Base-by-base conservation (phyloP, 1,140 invertebrate genomes). In the Procambarus clarkii region DNA sequence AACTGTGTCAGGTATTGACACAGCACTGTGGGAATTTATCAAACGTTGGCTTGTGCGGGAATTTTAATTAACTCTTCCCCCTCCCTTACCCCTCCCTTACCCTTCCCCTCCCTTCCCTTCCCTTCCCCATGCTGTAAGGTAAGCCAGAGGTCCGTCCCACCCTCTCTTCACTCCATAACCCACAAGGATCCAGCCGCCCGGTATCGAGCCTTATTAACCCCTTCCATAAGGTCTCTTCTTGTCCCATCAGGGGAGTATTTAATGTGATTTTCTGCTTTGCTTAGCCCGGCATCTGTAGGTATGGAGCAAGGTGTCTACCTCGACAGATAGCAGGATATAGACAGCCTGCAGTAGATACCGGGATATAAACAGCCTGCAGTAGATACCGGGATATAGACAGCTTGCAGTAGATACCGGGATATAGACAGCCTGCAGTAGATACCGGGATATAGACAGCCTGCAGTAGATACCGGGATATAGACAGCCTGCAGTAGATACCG, bases 61-160 rank as follows among this genome's bases (percentile, higher is more conserved):
- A 87, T 87, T 87, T 87, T 87, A 87, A 87, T 87, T 87, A 87
- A 87, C 76, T 87, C 21, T 46, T 54, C 85, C 85, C 60, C n/a
- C n/a, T n/a, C n/a, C n/a, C n/a, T n/a, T n/a, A n/a, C n/a, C n/a
- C n/a, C n/a, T n/a, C n/a, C n/a, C n/a, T n/a, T n/a, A n/a, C n/a
- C n/a, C n/a, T n/a, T 54, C 60, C 60, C 60, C 60, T 69, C 60
- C 11, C 85, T 54, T 71, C n/a, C n/a, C n/a, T n/a, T n/a, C n/a
- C n/a, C n/a, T n/a, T n/a, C n/a, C n/a, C n/a, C 64, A 80, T 58
- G 83, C 34, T 64, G 76, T 87, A 79, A 87, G 86, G 86, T 87
- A 87, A 87, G 46, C 60, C 76, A 9, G 46, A 46, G 74, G 60
- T 50, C 50, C 44, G 50, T 21, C n/a, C 7, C 7, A 5, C 50